phyloP scores from a whole-genome alignment of 2,113 vertebrate species.

The Proterorhinus semilunaris region DNA sequence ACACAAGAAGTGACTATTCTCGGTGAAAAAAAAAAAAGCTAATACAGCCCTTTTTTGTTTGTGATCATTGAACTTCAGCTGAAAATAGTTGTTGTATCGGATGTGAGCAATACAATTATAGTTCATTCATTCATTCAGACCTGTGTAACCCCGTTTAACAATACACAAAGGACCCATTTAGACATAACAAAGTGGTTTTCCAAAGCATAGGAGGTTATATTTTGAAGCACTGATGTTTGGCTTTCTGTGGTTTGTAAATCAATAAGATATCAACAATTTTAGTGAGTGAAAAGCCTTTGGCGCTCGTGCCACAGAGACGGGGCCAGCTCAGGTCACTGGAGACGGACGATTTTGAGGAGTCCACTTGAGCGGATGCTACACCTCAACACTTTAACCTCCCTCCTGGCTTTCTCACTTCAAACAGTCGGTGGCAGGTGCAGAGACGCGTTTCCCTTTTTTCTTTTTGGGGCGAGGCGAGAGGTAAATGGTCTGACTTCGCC shows the following conservation, averaged over 20 bases:
- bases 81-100: no score
- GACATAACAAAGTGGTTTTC: background rate
- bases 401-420: constrained; percentile 53
- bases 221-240: background rate
- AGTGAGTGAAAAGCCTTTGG: background rate
- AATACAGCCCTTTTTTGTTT: no score
- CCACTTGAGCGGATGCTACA: constrained; percentile 36
- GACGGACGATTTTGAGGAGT: constrained; percentile 34
- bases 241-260: background rate
- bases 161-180: background rate
- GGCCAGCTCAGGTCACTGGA: constrained; percentile 42
- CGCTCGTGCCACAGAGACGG: background rate
- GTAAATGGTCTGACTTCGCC: constrained; percentile 63
- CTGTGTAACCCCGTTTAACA: background rate
- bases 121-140: background rate
- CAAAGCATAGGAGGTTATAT: background rate
- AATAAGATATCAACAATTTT: background rate
- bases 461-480: constrained; percentile 39
- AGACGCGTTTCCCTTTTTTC: constrained; percentile 26
- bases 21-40: no score
- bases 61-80: no score
- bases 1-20: no score
- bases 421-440: constrained; percentile 43
- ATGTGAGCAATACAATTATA: no score
- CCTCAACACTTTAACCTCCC: constrained; percentile 50